Evolutionary conservation across 2,888 invertebrate genomes (phyloP).

Genomic region (Lepidochitona cinerea): DNA sequence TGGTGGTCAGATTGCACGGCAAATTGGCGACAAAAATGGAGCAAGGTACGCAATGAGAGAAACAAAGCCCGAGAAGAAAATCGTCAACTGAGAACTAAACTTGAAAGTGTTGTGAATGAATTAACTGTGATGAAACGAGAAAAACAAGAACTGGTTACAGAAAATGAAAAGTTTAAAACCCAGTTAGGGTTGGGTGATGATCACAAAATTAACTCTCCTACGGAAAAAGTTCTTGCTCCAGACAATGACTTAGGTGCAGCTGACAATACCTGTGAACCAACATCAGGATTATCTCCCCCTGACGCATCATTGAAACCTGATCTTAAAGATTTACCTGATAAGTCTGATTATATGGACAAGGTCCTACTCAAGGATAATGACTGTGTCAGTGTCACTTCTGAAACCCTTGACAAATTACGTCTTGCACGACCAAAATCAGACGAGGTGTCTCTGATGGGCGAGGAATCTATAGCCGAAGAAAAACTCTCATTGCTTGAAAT

Average conservation of each 20-base stretch:
- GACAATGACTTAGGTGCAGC: constrained; percentile 18
- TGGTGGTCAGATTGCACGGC: constrained; percentile 99
- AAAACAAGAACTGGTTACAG: constrained; percentile 83
- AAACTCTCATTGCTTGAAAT: constrained; percentile 74
- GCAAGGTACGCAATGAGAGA: constrained; percentile 88
- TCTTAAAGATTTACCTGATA: constrained; percentile 11
- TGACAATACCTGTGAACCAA: not conserved
- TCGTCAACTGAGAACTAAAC: constrained; percentile 84
- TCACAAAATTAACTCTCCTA: too few species aligned
- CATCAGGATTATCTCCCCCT: not conserved
- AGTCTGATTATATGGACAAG: constrained; percentile 46
- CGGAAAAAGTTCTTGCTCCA: constrained; percentile 8
- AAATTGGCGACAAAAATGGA: constrained; percentile 97
- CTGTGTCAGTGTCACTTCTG: not conserved
- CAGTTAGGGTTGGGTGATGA: not conserved
- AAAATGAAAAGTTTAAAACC: constrained; percentile 73
- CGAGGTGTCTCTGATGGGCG: not conserved
- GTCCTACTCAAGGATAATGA: constrained; percentile 33
- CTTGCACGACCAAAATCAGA: not conserved
- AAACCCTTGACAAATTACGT: not conserved
- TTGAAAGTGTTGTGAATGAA: constrained; percentile 76
- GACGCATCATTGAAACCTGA: not conserved
- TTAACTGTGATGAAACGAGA: constrained; percentile 82
- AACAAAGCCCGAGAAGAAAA: constrained; percentile 94
- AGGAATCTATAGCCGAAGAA: constrained; percentile 45